A percentile compares a stretch with the other conserved stretches of the same genome.
phyloP scores from a whole-genome alignment of 2,797 vertebrate species.

The Gastrophryne carolinensis region DNA sequence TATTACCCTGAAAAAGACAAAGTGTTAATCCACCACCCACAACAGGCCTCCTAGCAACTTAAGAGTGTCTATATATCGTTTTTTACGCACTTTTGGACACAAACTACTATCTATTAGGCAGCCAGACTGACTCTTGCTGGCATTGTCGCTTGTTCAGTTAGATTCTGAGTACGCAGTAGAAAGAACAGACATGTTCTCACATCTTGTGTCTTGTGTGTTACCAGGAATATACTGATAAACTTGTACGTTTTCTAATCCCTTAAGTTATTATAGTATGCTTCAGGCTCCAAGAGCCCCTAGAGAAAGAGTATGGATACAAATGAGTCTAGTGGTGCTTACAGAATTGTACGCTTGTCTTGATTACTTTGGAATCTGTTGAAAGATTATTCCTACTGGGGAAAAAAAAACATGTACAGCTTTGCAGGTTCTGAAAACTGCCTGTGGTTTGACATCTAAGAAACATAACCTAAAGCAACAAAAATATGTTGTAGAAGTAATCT shows the following conservation, averaged over 20 bases:
- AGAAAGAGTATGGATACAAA: neutral
- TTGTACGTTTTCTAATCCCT: neutral
- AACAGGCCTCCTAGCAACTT: no score
- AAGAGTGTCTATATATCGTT: no score
- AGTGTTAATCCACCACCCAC: no score
- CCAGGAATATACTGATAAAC: slow-evolving; percentile 43
- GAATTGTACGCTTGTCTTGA: neutral
- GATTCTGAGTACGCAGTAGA: neutral
- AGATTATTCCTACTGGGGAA: neutral
- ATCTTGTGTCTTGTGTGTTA: neutral
- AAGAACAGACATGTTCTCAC: neutral
- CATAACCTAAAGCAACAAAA: neutral
- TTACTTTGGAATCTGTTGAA: slow-evolving; percentile 1
- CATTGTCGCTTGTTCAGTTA: neutral
- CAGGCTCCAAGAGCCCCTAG: neutral
- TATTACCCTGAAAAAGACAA: no score
- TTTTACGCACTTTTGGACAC: no score
- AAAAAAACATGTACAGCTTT: slow-evolving; percentile 15
- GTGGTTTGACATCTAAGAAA: slow-evolving; percentile 3
- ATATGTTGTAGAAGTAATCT: neutral
- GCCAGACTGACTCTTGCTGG: neutral
- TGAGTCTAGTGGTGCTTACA: neutral
- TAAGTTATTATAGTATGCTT: neutral
- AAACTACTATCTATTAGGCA: no score
- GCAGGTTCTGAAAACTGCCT: slow-evolving; percentile 18